A percentile compares a stretch with the other conserved stretches of the same genome.
These are phyloP conservation scores for Drosophila cracens DNA, from an alignment of 2,888 invertebrate genomes.

Conservation along the genomic window DNA sequence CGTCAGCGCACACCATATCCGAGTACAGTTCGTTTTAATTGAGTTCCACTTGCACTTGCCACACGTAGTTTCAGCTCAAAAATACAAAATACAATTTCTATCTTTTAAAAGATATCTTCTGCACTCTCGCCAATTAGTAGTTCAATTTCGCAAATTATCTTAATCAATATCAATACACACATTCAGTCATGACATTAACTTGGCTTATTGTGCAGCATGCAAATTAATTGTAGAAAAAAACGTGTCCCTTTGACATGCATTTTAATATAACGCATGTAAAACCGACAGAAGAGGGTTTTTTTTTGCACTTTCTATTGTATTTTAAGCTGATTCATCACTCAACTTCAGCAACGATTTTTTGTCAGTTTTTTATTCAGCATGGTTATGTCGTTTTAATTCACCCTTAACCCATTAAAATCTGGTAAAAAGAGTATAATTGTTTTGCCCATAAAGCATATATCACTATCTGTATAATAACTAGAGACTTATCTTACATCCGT, in stretches of 20 bases:
- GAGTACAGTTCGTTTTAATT: constrained; percentile 7
- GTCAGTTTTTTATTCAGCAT: not conserved
- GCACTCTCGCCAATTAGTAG: too few species aligned
- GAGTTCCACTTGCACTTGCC: constrained; percentile 2
- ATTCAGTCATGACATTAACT: too few species aligned
- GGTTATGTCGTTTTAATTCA: too few species aligned
- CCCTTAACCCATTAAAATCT: too few species aligned
- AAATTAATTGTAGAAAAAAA: not conserved
- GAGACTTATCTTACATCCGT: not conserved
- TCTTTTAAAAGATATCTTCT: not conserved
- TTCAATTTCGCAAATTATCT: not conserved
- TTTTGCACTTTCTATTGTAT: not conserved
- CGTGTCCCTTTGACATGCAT: not conserved
- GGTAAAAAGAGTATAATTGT: too few species aligned
- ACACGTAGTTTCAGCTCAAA: not conserved
- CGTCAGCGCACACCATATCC: constrained; percentile 4
- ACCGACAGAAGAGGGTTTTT: not conserved
- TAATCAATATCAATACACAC: not conserved
- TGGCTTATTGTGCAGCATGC: not conserved
- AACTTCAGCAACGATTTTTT: not conserved
- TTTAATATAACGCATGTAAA: not conserved
- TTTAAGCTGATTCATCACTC: not conserved
- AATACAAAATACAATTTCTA: not conserved
- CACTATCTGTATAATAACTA: too few species aligned
- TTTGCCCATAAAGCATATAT: too few species aligned